Evolutionary conservation across 2,797 vertebrate genomes (phyloP), one percentile per base, ranked within the genome.

Genomic region (Onychomys leucogaster): DNA sequence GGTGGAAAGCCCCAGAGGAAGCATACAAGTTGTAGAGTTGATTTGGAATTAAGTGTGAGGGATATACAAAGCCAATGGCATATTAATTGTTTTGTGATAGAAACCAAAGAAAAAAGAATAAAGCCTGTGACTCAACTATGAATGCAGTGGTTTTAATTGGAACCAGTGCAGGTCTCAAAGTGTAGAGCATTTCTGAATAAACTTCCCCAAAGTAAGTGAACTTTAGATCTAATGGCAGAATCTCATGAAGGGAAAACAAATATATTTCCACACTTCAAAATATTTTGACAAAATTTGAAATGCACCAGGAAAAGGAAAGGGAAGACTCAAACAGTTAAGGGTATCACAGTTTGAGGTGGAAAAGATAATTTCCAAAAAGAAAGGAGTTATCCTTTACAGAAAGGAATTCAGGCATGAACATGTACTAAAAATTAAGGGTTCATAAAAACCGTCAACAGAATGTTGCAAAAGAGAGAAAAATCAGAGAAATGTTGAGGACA

Each of bases 281-380:
- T 93, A 96, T 95, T 96, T 95, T 96, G 95, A 97, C 77, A 93
- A 88, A 94, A 83, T 91, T 59, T 27, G 57, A 96, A 95, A 92
- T 90, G 86, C 9, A 2, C 41, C 89, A 65, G 61, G 43, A 89
- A 27, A 63, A 75, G 80, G 7, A 78, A 90, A 95, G 27, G 55
- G 55, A 93, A 91, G 29, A 63, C 3, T 90, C 14, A 76, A 80
- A 80, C 17, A 81, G 55, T 16, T 67, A 95, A 87, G 6, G 5
- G 78, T 91, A 11, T 65, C 34, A 61, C 21, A 13, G 9, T 83
- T 88, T 57, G 34, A 21, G 2, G 52, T 2, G 4, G 14, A 6
- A 59, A 65, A 11, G 5, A 25, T 63, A 85, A 73, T 77, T 95
- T 93, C 46, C 14, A 46, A 87, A 96, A 94, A 17, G 13, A 90